These are phyloP conservation scores for Catharus bicknelli DNA, from an alignment of 2,113 vertebrate species.

Conservation along the genomic window DNA sequence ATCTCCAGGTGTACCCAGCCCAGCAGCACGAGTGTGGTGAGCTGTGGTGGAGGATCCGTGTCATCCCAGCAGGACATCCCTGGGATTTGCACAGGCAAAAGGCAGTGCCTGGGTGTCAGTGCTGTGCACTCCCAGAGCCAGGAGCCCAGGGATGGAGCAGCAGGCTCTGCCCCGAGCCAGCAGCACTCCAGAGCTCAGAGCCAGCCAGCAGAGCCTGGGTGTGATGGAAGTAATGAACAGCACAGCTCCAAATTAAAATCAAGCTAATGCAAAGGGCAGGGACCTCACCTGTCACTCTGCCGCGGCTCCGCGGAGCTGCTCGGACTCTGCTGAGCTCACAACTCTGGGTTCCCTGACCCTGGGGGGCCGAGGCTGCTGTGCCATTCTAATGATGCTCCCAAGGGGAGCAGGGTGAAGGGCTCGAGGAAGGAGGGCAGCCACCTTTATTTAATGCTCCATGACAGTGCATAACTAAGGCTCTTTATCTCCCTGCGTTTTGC, in stretches of 20 bases:
- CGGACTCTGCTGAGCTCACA: constrained; percentile 56
- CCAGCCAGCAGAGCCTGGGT: not conserved
- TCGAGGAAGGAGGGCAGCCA: constrained; percentile 21
- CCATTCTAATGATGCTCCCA: constrained; percentile 55
- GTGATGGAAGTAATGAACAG: constrained; percentile 21
- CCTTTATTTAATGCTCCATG: constrained; percentile 53
- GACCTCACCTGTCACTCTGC: constrained; percentile 53
- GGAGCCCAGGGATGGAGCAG: not conserved
- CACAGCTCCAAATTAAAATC: constrained; percentile 24
- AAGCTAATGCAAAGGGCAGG: constrained; percentile 55
- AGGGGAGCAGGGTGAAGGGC: constrained; percentile 49
- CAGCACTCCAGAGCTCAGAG: not conserved
- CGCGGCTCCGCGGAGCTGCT: not conserved
- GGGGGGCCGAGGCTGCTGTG: not conserved
- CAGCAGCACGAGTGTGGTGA: rapidly evolving
- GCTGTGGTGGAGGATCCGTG: rapidly evolving
- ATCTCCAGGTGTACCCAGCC: rapidly evolving
- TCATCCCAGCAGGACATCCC: not conserved
- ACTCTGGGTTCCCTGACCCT: not conserved
- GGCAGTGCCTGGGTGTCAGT: not conserved
- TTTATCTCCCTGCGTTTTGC: not conserved
- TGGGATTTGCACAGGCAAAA: not conserved
- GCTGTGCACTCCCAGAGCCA: rapidly evolving
- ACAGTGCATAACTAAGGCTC: constrained; percentile 40
- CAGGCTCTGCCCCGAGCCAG: not conserved